Evolutionary conservation across 2,797 vertebrate species (phyloP).

Genomic region (Rhynchonycteris naso): DNA sequence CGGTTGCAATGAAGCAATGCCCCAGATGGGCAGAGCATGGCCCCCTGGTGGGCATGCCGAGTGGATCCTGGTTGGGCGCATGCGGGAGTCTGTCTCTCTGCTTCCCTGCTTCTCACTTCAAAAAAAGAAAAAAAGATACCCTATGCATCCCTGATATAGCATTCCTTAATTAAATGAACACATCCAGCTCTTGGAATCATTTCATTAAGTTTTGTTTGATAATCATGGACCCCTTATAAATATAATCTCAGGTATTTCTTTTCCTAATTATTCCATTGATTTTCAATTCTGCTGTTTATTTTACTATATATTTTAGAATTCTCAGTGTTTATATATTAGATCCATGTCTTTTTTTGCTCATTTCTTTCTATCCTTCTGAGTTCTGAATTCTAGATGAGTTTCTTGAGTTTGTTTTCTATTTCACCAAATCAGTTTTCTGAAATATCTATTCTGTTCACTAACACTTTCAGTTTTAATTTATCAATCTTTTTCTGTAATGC

Average conservation of each 20-base stretch:
- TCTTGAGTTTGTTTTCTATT: constrained; percentile 37
- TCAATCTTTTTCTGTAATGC: background rate
- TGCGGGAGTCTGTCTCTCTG: no score
- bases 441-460: background rate
- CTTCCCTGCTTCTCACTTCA: no score
- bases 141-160: background rate
- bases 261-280: background rate
- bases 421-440: background rate
- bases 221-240: background rate
- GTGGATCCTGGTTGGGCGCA: no score
- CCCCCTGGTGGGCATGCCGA: no score
- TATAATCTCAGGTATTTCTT: background rate
- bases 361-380: background rate
- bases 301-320: background rate
- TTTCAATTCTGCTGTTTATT: background rate
- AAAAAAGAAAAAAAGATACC: background rate
- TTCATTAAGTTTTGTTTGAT: background rate
- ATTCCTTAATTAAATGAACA: background rate
- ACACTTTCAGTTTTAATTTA: background rate
- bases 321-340: background rate
- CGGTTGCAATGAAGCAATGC: no score
- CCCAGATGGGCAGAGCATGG: no score
- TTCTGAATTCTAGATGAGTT: constrained; percentile 7
- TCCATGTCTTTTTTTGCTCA: background rate
- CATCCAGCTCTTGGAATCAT: background rate